Conservation (phyloP, 1,140 invertebrate species). For the Aphelinus certus region DNA sequence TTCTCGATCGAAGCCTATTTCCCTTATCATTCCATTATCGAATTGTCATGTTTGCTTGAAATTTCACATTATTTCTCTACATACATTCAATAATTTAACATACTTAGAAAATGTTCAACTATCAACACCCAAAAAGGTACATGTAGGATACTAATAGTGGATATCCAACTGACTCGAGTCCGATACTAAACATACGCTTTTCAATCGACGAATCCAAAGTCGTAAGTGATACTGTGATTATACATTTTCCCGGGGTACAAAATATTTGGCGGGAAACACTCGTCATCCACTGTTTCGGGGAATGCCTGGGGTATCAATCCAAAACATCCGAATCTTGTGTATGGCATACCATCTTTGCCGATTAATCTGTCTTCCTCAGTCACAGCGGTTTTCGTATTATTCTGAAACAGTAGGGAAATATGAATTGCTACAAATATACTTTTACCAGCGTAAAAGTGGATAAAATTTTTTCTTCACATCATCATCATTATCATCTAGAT, state of each 20-base stretch:
- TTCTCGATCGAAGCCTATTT: too few species aligned
- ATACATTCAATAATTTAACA: not conserved
- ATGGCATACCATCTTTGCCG: slow-evolving; percentile 67
- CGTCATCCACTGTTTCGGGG: slow-evolving; percentile 70
- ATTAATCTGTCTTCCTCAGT: slow-evolving; percentile 43
- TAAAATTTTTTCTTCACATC: slow-evolving; percentile 11
- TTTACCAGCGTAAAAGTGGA: not conserved
- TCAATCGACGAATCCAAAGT: slow-evolving; percentile 54
- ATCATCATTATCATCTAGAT: slow-evolving; percentile 28
- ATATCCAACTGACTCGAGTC: too few species aligned
- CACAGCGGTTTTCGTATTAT: slow-evolving; percentile 25
- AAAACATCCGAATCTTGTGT: slow-evolving; percentile 69
- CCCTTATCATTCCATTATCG: too few species aligned
- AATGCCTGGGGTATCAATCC: slow-evolving; percentile 74
- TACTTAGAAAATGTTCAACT: too few species aligned
- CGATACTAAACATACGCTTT: too few species aligned
- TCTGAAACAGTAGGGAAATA: not conserved
- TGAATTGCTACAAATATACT: too few species aligned
- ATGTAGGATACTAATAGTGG: too few species aligned
- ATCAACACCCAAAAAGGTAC: too few species aligned
- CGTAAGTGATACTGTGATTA: slow-evolving; percentile 63
- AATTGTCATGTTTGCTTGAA: not conserved
- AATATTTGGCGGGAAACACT: slow-evolving; percentile 62
- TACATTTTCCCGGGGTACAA: slow-evolving; percentile 69
- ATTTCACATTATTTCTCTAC: not conserved